A percentile compares a stretch with the other conserved stretches of the same genome.
Conservation (phyloP, 2,888 invertebrate species). For the Nomada hirtipes region DNA sequence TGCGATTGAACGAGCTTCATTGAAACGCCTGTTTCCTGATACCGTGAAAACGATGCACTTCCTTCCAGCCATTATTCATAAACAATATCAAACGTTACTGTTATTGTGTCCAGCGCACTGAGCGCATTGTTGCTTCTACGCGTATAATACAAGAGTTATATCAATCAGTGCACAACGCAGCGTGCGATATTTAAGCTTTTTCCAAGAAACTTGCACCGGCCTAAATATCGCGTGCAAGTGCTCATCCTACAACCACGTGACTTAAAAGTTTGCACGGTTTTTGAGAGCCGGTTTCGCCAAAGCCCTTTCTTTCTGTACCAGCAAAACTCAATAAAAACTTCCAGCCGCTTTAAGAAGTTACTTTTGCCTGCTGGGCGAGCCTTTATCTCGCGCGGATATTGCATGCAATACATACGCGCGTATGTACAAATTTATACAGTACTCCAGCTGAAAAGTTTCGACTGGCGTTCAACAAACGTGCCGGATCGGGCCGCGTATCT, state of each 20-base stretch:
- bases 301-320: constrained; percentile 38
- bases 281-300: constrained; percentile 35
- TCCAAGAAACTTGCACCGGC: background rate
- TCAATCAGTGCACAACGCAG: too few relatives aligned
- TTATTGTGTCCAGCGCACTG: background rate
- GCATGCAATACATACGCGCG: constrained; percentile 11
- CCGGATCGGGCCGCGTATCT: too few relatives aligned
- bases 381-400: constrained; percentile 21
- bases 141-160: background rate
- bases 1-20: background rate
- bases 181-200: too few relatives aligned
- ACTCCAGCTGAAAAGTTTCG: background rate
- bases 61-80: background rate
- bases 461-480: background rate
- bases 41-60: background rate
- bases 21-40: background rate
- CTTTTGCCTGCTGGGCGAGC: constrained; percentile 40
- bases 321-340: constrained; percentile 57
- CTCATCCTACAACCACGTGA: background rate
- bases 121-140: background rate
- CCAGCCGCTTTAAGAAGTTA: constrained; percentile 40
- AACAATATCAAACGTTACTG: background rate
- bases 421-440: background rate
- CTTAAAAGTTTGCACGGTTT: constrained; percentile 48
- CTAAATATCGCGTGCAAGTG: background rate